A percentile compares a stretch with the other conserved stretches of the same genome.
phyloP scores from a whole-genome alignment of 1,140 invertebrate genomes.

The Drosophila pectinifera region DNA sequence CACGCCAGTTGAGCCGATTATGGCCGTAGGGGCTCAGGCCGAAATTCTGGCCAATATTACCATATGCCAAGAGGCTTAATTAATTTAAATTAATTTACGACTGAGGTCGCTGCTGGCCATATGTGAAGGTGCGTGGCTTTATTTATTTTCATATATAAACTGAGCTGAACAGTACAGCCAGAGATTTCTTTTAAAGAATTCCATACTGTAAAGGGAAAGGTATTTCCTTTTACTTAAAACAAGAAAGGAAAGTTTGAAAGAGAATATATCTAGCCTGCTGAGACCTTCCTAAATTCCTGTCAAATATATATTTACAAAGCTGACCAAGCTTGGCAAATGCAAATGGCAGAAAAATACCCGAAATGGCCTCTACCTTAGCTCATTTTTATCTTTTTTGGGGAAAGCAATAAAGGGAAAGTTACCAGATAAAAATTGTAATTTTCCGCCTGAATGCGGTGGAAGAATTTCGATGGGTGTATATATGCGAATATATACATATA shows the following conservation, averaged over 20 bases:
- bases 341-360: not conserved
- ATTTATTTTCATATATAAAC: not conserved
- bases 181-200: not conserved
- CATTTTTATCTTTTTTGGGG: slow-evolving; percentile 23
- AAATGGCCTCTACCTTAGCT: slow-evolving; percentile 1
- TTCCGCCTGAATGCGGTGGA: slow-evolving; percentile 40
- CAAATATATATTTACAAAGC: not conserved
- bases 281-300: no score
- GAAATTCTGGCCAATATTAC: slow-evolving; percentile 31
- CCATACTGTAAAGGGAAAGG: no score
- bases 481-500: slow-evolving; percentile 1
- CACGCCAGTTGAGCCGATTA: slow-evolving; percentile 34
- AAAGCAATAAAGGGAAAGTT: slow-evolving; percentile 56
- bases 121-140: not conserved
- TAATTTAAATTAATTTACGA: slow-evolving; percentile 54
- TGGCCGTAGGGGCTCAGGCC: not conserved
- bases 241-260: not conserved
- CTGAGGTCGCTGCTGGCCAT: not conserved
- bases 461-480: slow-evolving; percentile 7
- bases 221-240: no score
- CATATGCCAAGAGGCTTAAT: slow-evolving; percentile 41
- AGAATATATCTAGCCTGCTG: not conserved
- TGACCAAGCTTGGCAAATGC: not conserved
- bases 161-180: no score
- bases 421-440: slow-evolving; percentile 72